Evolutionary conservation across 2,113 vertebrate genomes (phyloP), one percentile per base, ranked within the genome.

Genomic region (Onychostoma macrolepis): DNA sequence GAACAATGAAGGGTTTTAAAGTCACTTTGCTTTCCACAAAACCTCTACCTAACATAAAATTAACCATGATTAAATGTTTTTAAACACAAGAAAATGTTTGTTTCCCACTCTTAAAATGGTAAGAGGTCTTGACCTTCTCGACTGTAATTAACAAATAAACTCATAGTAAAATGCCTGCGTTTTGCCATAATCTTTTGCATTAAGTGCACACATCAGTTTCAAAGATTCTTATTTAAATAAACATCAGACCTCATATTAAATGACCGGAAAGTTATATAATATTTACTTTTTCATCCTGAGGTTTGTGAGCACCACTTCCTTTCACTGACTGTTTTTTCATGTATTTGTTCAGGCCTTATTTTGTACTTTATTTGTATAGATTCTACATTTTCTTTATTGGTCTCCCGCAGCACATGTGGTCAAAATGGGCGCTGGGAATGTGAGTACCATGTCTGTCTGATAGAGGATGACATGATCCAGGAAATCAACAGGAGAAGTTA

Each of bases 401-500:
- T 86, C 0, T 86, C 63, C 0, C 89, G 13, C 90, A 99, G 98
- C 89, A 98, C 98, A n/a, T 99, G 98, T 76, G 87, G 93, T 43
- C 87, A 91, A 0, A 87, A 91, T 0, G 96, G 97, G 11, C 94
- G 90, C 81, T 99, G 98, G 98, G 94, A 96, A 13, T 99, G 98
- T 61, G 97, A 98, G 92, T 94, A 96, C 91, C 91, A 96, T 0
- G 93, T 95, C 24, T 99, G 98, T 87, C 94, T 99, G 76, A 96
- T 99, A 81, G 97, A 98, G 0, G 63, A 58, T 1, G 96, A 96
- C 74, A 95, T 96, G 89, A 98, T 99, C 36, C 90, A 96, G 0
- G 91, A 94, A 0, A 12, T 99, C 91, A 99, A 99, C 94, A 90
- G 91, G 63, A 97, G 97, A 65, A 91, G 91, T 48, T 97, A 95